Evolutionary conservation across 2,797 vertebrate genomes (phyloP), one percentile per base, ranked within the genome.

Genomic region (Acestrorhynchus altus): DNA sequence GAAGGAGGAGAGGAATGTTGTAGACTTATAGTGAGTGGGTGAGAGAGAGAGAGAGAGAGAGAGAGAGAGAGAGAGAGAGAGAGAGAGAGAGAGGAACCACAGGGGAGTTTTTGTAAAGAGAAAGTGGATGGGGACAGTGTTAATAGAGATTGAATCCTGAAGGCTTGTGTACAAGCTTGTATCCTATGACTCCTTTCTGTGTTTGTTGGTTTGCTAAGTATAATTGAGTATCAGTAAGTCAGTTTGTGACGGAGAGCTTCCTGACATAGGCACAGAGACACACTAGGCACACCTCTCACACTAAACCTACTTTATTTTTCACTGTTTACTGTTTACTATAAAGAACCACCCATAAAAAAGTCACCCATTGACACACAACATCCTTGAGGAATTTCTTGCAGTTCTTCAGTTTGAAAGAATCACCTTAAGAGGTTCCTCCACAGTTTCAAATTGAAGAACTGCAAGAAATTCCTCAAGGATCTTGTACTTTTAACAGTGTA

Each of bases 91-190:
- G 16, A 40, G 51, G 51, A n/a, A 42, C 63, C 63, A 12, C 63
- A 65, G 63, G 63, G 63, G 63, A 65, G 63, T 44, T 65, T 24
- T 22, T 22, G 18, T 42, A 44, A 64, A 57, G 63, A 20, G 63
- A n/a, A 24, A 46, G 42, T 6, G 42, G 63, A 42, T 66, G 63
- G 42, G 1, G 9, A 16, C 22, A 22, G 16, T 40, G 40, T 42
- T 64, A 22, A 64, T 64, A 44, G 61, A 44, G 22, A 39, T 42
- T 10, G 31, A 2, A 9, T 16, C 11, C 40, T 46, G 15, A 44
- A 65, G 63, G 40, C 63, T 65, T 20, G 5, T 13, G 9, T 65
- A 44, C 63, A 46, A 7, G 18, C 26, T 11, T 44, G 63, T 46
- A 46, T 44, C 20, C 8, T 39, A 46, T 44, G 63, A 39, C 35